These are phyloP conservation scores for Paramacrobiotus metropolitanus DNA, from an alignment of 1,140 invertebrate species.

Conservation along the genomic window DNA sequence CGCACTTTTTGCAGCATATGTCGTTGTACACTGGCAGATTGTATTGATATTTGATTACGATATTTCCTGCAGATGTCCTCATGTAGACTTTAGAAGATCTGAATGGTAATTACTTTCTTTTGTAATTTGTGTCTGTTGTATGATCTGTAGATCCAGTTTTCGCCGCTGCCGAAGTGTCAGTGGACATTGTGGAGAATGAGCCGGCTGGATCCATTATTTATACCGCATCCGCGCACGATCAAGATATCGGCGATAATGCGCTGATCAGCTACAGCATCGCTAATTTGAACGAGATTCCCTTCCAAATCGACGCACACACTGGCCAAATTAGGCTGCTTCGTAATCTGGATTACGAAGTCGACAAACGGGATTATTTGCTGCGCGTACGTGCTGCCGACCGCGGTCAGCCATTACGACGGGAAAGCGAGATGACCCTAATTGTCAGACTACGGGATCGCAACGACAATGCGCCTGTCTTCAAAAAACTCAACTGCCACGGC, in stretches of 20 bases:
- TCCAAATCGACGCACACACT: constrained; percentile 81
- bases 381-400: constrained; percentile 70
- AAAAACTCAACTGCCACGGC: constrained; percentile 49
- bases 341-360: constrained; percentile 68
- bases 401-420: constrained; percentile 64
- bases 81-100: no score
- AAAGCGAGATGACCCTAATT: constrained; percentile 59
- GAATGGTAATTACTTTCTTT: neutral
- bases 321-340: constrained; percentile 59
- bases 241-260: constrained; percentile 74
- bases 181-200: constrained; percentile 52
- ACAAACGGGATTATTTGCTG: constrained; percentile 52
- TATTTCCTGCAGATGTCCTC: no score
- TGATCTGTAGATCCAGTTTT: constrained; percentile 7
- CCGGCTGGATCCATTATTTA: constrained; percentile 47
- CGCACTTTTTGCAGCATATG: no score
- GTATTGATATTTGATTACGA: no score
- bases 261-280: constrained; percentile 79
- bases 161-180: constrained; percentile 15
- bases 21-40: no score
- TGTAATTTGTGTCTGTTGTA: no score
- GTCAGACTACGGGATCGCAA: constrained; percentile 63
- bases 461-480: constrained; percentile 64
- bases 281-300: constrained; percentile 58
- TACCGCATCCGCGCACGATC: constrained; percentile 56